Conservation (phyloP, 2,888 invertebrate species). For the Adelognathus sp. region DNA sequence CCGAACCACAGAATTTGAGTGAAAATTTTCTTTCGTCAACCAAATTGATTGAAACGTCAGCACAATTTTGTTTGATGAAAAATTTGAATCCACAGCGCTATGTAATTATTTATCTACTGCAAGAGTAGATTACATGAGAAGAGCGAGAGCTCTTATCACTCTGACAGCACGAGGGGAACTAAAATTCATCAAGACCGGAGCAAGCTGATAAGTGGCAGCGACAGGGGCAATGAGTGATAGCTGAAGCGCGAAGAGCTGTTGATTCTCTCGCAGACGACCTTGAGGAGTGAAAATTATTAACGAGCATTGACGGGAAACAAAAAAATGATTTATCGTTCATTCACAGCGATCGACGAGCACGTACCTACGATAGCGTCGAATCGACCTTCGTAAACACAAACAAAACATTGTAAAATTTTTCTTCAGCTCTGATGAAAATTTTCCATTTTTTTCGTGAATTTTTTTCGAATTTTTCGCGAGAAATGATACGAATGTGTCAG, state of each 20-base stretch:
- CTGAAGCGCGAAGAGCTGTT: neutral
- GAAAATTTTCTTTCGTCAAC: neutral
- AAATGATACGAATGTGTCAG: no score
- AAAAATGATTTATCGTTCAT: no score
- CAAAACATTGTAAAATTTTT: no score
- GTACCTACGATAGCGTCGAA: no score
- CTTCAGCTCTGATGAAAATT: no score
- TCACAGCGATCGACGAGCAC: no score
- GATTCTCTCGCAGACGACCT: neutral
- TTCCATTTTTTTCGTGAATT: no score
- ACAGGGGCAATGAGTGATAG: slow-evolving; percentile 8
- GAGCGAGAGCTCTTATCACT: slow-evolving; percentile 8
- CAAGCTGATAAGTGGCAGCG: slow-evolving; percentile 20
- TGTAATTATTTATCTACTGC: neutral
- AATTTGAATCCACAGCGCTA: neutral
- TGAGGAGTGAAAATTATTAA: neutral
- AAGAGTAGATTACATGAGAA: neutral
- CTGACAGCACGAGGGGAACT: slow-evolving; percentile 1
- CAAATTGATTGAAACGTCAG: neutral
- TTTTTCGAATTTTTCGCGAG: no score
- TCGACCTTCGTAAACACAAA: no score
- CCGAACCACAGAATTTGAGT: neutral
- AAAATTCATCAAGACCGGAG: slow-evolving; percentile 18
- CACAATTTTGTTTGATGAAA: neutral
- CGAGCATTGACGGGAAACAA: neutral